Evolutionary conservation across 2,113 vertebrate genomes (phyloP).

Genomic region (Sisor rabdophorus): DNA sequence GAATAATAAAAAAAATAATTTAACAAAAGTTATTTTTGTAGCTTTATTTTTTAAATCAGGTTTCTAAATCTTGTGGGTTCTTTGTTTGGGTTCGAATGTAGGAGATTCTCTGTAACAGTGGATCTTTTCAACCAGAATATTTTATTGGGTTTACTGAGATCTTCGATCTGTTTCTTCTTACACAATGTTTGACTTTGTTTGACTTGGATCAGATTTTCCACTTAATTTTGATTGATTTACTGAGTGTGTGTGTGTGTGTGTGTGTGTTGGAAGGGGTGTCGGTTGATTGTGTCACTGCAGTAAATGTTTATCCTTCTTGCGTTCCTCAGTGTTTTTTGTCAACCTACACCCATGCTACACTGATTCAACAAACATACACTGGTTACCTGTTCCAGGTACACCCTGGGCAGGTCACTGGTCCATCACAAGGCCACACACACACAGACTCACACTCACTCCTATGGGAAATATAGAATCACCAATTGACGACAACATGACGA

Average conservation of each 20-base stretch:
- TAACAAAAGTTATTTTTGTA: neutral
- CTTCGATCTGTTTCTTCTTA: constrained; percentile 6
- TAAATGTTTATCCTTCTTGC: neutral
- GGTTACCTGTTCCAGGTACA: neutral
- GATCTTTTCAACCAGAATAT: neutral
- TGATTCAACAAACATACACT: neutral
- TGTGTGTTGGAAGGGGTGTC: neutral
- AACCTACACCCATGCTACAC: neutral
- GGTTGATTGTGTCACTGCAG: neutral
- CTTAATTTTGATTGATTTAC: constrained; percentile 10
- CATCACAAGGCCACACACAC: neutral
- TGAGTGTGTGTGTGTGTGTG: neutral
- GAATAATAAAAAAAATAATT: too few relatives aligned
- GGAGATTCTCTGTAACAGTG: neutral
- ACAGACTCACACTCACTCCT: neutral
- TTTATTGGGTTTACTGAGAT: neutral
- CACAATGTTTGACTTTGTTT: neutral
- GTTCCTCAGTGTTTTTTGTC: neutral
- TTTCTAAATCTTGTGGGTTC: neutral
- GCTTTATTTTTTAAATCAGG: neutral
- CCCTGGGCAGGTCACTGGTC: too few relatives aligned
- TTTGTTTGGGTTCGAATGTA: neutral
- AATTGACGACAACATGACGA: too few relatives aligned
- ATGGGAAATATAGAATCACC: too few relatives aligned
- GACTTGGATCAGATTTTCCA: constrained; percentile 1